Percentiles rank a stretch among this genome's conserved stretches.
phyloP scores from a whole-genome alignment of 1,140 invertebrate genomes.

The Aphidius ervi region DNA sequence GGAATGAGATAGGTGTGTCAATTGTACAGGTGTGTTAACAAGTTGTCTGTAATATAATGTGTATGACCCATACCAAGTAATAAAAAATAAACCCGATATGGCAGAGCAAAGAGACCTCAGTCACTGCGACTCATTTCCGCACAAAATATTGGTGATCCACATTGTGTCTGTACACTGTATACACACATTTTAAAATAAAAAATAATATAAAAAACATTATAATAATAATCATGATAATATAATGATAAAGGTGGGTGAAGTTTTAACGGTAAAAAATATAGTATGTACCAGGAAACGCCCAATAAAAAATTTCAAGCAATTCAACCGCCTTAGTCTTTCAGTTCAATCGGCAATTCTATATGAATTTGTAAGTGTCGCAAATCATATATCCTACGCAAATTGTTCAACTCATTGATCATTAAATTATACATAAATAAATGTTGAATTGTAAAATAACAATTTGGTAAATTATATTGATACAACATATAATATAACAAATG shows the following conservation, averaged over 20 bases:
- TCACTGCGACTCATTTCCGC: slow-evolving; percentile 1
- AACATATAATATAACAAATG: too few relatives aligned
- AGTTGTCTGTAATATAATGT: too few relatives aligned
- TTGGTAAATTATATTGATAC: too few relatives aligned
- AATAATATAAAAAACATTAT: neutral
- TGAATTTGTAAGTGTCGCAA: too few relatives aligned
- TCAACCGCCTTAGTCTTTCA: slow-evolving; percentile 26
- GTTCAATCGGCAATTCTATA: slow-evolving; percentile 16
- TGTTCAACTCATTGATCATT: too few relatives aligned
- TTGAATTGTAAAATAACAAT: too few relatives aligned
- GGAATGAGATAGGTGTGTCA: slow-evolving; percentile 10
- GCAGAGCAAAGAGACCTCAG: neutral
- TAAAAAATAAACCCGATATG: too few relatives aligned
- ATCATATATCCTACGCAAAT: too few relatives aligned
- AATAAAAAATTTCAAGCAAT: slow-evolving; percentile 9
- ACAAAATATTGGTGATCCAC: slow-evolving; percentile 29
- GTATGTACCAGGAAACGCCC: neutral
- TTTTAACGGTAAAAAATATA: slow-evolving; percentile 30
- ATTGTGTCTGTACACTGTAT: slow-evolving; percentile 10
- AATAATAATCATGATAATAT: neutral
- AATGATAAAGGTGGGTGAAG: slow-evolving; percentile 36
- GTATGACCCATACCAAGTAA: too few relatives aligned
- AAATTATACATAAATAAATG: too few relatives aligned
- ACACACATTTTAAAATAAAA: neutral
- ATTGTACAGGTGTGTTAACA: too few relatives aligned